Evolutionary conservation across 2,888 invertebrate genomes (phyloP), one percentile per base, ranked within the genome.

Genomic region (Copidosoma aretas): DNA sequence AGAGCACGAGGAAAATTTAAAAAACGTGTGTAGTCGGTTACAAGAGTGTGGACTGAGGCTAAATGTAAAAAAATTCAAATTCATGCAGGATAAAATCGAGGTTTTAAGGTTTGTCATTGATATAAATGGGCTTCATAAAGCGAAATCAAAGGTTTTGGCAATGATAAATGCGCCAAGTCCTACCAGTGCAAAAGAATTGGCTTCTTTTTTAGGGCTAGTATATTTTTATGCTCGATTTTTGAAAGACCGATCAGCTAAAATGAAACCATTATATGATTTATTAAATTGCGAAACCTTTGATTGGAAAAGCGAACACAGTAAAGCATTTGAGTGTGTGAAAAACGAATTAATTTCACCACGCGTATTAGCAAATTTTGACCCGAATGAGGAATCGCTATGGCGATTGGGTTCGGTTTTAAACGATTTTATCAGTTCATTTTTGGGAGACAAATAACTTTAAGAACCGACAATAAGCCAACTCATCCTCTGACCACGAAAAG

Each of bases 401-500:
- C 49, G 4, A 49, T 49, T 4, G 19, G 3, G 49, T 49, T 49
- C 10, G 4, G 49, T 8, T 49, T 49, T 49, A 49, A 49, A 49
- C 49, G 49, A 5, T 49, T 49, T 49, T 19, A 61, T 32, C 49
- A 61, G 14, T 76, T 68, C 52, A 22, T 76, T 10, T 72, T 56
- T 51, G 74, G 73, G 3, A 58, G 56, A 21, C 22, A 51, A 32
- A 72, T 78, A 22, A 76, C 71, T 1, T 67, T 83, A 12, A 17
- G 75, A 10, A 82, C 80, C 1, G 81, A 82, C 71, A 77, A 81
- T 10, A 10, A 15, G 15, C 15, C 49, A 49, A 49, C 49, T 49
- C 4, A 49, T 49, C 49, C 49, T 49, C 19, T 3, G 49, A 3
- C 10, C 49, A 49, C 15, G 49, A 19, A 49, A 49, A 10, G 49